Base-by-base conservation (phyloP, 35 echinoderm and acorn worm species). In the Acanthaster planci region DNA sequence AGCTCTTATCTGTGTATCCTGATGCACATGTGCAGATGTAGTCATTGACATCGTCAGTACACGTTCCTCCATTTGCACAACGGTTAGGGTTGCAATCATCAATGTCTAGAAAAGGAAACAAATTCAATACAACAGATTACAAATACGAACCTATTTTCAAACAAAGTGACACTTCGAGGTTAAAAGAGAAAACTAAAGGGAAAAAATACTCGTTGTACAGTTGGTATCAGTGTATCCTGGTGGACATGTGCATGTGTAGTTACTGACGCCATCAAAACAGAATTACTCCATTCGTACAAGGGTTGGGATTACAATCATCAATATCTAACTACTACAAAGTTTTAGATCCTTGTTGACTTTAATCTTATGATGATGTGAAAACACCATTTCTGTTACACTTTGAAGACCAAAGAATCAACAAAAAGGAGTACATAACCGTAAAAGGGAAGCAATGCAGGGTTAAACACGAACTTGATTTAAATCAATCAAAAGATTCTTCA, bases 271-370 rank as follows among this genome's bases (percentile, higher is more conserved):
- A 77, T 93, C 87, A 1, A 50, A n/a, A 76, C 92, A 93, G 1
- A n/a, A 80, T 86, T 22, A 37, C 92, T 76, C 92, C 92, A 59
- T 89, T 85, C 15, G 85, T 52, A 59, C 92, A 93, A 77, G 92
- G 88, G 50, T 64, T 36, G 12, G 51, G 37, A 38, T 18, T 68
- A 76, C 90, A 92, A 12, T 83, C 85, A 78, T 92, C 37, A 8
- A 78, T 77, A 58, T 92, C 84, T 86, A 59, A 23, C 7, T 34
- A 14, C 14, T 14, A 31, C 44, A 18, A 75, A 47, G n/a, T n/a
- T n/a, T n/a, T n/a, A n/a, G n/a, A n/a, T n/a, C n/a, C n/a, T n/a
- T n/a, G n/a, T n/a, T n/a, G n/a, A n/a, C n/a, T n/a, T n/a, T n/a
- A n/a, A n/a, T n/a, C n/a, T n/a, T n/a, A n/a, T n/a, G n/a, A n/a